phyloP scores from a whole-genome alignment of 2,113 vertebrate genomes.

The Trogon surrucura region DNA sequence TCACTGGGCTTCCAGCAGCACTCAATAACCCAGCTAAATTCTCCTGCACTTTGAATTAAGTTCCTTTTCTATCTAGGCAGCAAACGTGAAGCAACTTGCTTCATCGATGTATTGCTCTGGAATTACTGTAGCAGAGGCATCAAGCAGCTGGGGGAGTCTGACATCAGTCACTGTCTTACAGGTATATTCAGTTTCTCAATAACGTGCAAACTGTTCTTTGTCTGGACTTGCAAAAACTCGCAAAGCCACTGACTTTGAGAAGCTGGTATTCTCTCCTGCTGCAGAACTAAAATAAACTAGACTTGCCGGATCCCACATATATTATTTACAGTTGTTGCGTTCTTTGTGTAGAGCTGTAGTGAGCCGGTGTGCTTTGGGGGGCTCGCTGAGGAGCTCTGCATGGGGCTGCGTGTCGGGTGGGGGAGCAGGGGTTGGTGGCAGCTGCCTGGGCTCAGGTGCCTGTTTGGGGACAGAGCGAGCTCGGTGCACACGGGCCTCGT shows the following conservation, averaged over 20 bases:
- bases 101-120: conserved; percentile 12
- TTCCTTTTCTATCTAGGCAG: conserved; percentile 33
- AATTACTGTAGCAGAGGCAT: conserved; percentile 27
- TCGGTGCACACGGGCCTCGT: rapidly evolving
- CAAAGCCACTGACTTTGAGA: not conserved
- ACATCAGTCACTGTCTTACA: conserved; percentile 52
- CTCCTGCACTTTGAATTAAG: not conserved
- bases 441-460: not conserved
- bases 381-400: not conserved
- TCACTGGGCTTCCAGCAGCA: not conserved
- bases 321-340: not conserved
- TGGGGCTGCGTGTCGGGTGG: not conserved
- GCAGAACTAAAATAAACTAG: not conserved
- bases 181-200: conserved; percentile 54
- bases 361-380: not conserved
- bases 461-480: not conserved
- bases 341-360: not conserved
- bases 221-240: conserved; percentile 55
- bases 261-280: not conserved
- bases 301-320: not conserved
- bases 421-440: not conserved
- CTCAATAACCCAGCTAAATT: not conserved
- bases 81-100: conserved; percentile 62
- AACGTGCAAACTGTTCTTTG: conserved; percentile 27
- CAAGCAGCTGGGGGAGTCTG: conserved; percentile 30